Evolutionary conservation across 1,140 invertebrate genomes (phyloP).

Genomic region (Coboldia fuscipes): DNA sequence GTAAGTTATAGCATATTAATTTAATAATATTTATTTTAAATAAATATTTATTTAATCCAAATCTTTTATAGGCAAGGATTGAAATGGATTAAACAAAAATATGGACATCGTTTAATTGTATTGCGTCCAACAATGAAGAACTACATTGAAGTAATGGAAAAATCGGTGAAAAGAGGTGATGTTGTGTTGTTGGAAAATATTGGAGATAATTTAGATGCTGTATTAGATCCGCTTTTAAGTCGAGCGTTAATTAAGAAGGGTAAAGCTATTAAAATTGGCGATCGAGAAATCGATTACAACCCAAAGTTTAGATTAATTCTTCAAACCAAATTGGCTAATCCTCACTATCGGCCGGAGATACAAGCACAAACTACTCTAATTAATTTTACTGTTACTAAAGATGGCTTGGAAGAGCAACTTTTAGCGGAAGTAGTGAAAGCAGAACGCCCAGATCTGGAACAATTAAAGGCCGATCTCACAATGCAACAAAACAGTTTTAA

Average conservation of each 20-base stretch:
- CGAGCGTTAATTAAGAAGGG: slow-evolving; percentile 75
- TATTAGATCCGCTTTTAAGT: slow-evolving; percentile 72
- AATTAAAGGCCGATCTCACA: slow-evolving; percentile 51
- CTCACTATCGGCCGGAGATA: slow-evolving; percentile 92
- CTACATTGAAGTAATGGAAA: slow-evolving; percentile 70
- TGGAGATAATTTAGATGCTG: slow-evolving; percentile 71
- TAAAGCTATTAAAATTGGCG: slow-evolving; percentile 53
- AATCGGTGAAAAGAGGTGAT: slow-evolving; percentile 51
- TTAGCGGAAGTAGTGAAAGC: slow-evolving; percentile 86
- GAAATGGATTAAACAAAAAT: slow-evolving; percentile 89
- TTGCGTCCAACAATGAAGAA: slow-evolving; percentile 60
- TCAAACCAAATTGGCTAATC: slow-evolving; percentile 87
- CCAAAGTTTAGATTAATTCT: slow-evolving; percentile 65
- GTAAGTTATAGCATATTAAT: no score
- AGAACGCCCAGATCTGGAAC: slow-evolving; percentile 81
- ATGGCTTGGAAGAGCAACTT: slow-evolving; percentile 85
- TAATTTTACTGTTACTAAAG: slow-evolving; percentile 86
- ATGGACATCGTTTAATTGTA: slow-evolving; percentile 45
- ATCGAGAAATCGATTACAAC: slow-evolving; percentile 82
- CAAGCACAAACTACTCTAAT: slow-evolving; percentile 90
- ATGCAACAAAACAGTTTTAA: slow-evolving; percentile 91
- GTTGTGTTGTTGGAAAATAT: slow-evolving; percentile 78
- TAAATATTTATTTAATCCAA: no score
- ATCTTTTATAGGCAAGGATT: slow-evolving; percentile 48
- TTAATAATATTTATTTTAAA: no score